Conservation (phyloP, 2,113 vertebrate species). For the Cynopterus brachyotis region DNA sequence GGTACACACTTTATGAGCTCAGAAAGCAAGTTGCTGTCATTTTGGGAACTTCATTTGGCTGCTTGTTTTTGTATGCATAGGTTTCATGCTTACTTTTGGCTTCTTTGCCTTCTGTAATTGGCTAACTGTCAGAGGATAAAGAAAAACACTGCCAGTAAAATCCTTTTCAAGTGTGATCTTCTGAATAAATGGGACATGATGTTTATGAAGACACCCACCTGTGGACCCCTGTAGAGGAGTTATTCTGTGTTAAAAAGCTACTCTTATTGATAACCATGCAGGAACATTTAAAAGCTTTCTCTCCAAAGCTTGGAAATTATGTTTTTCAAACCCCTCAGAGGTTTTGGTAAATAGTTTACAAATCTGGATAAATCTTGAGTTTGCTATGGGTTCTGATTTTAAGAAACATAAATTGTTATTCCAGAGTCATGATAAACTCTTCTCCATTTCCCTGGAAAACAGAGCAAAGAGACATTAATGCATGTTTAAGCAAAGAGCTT, state of each 20-base stretch:
- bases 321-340: not conserved
- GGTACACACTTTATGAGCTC: not conserved
- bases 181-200: not conserved
- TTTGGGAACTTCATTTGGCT: not conserved
- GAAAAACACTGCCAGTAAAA: not conserved
- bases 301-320: constrained; percentile 2
- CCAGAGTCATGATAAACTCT: not conserved
- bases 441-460: not conserved
- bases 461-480: constrained; percentile 17
- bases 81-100: constrained; percentile 42
- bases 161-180: not conserved
- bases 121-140: not conserved
- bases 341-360: constrained; percentile 40
- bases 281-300: not conserved
- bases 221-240: not conserved
- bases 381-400: constrained; percentile 12
- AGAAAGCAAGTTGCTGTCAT: not conserved
- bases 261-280: not conserved
- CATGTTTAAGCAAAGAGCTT: not conserved
- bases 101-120: constrained; percentile 21
- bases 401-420: constrained; percentile 37
- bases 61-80: not conserved
- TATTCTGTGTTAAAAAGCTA: constrained; percentile 23
- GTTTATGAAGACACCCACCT: not conserved
- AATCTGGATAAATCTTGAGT: not conserved